These are phyloP conservation scores for Onthophagus sagittarius DNA, from an alignment of 2,888 invertebrate genomes.

Conservation along the genomic window DNA sequence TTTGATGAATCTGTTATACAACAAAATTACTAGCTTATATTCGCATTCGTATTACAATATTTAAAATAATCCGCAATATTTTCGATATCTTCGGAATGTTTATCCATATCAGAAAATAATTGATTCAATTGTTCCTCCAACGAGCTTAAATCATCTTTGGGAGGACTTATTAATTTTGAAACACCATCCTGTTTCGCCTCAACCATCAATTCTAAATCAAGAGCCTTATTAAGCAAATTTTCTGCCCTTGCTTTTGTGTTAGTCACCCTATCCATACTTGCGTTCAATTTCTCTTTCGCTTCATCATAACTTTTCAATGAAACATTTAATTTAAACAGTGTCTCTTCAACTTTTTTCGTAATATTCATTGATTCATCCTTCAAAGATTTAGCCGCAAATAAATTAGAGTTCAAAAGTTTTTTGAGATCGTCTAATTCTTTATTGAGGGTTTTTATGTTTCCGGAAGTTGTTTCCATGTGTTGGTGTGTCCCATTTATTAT, in stretches of 20 bases:
- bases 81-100: conserved; percentile 59
- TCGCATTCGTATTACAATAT: conserved; percentile 15
- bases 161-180: conserved; percentile 37
- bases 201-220: conserved; percentile 64
- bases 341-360: conserved; percentile 65
- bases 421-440: conserved; percentile 71
- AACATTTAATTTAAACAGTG: conserved; percentile 61
- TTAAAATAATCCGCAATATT: conserved; percentile 60
- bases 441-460: conserved; percentile 70
- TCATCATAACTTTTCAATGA: conserved; percentile 67
- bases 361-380: conserved; percentile 73
- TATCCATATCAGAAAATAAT: conserved; percentile 60
- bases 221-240: conserved; percentile 72
- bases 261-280: conserved; percentile 71
- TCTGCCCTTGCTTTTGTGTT: conserved; percentile 77
- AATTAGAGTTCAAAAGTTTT: conserved; percentile 76
- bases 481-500: conserved; percentile 77
- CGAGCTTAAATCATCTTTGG: conserved; percentile 47
- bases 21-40: too few species aligned
- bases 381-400: conserved; percentile 76
- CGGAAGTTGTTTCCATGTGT: conserved; percentile 73
- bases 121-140: conserved; percentile 59
- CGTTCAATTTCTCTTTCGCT: conserved; percentile 67
- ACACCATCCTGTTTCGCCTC: conserved; percentile 43
- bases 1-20: too few species aligned